Evolutionary conservation across 2,888 invertebrate genomes (phyloP).

Genomic region (Amphipyra tragopoginis): DNA sequence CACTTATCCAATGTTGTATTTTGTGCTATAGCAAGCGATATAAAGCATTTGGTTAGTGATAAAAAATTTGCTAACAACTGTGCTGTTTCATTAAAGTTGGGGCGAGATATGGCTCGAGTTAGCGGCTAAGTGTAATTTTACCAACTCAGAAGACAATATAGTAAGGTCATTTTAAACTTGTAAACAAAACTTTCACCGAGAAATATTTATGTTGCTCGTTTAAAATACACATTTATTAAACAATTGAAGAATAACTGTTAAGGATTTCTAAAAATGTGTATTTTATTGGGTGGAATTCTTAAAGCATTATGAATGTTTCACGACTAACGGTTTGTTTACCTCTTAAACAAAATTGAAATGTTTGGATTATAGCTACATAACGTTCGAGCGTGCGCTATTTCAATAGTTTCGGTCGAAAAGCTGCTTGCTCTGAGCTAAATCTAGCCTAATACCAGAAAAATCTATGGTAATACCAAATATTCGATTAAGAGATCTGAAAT

Average conservation of each 20-base stretch:
- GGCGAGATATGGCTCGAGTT: not conserved
- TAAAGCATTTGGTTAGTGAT: conserved; percentile 38
- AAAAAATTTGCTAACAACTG: conserved; percentile 8
- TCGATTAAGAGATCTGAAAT: conserved; percentile 52
- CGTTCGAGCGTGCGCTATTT: not conserved
- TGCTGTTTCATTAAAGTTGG: conserved; percentile 27
- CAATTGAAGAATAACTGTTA: too few relatives aligned
- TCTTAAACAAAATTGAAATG: too few relatives aligned
- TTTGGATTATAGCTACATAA: not conserved
- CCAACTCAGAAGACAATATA: not conserved
- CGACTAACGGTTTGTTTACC: too few relatives aligned
- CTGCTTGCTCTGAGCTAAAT: not conserved
- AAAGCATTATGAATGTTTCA: too few relatives aligned
- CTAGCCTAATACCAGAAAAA: conserved; percentile 1
- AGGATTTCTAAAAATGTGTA: too few relatives aligned
- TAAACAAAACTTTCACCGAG: too few relatives aligned
- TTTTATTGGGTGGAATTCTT: too few relatives aligned
- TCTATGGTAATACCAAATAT: conserved; percentile 43
- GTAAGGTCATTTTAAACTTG: too few relatives aligned
- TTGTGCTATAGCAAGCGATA: conserved; percentile 12
- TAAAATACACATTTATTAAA: too few relatives aligned
- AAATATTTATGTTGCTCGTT: too few relatives aligned
- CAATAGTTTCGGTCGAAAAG: too few relatives aligned
- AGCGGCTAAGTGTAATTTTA: conserved; percentile 2
- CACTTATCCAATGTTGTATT: conserved; percentile 35